Percentiles rank a stretch among this genome's conserved stretches.
These are phyloP conservation scores for Nebria salina DNA, from an alignment of 2,888 invertebrate species.

Conservation along the genomic window DNA sequence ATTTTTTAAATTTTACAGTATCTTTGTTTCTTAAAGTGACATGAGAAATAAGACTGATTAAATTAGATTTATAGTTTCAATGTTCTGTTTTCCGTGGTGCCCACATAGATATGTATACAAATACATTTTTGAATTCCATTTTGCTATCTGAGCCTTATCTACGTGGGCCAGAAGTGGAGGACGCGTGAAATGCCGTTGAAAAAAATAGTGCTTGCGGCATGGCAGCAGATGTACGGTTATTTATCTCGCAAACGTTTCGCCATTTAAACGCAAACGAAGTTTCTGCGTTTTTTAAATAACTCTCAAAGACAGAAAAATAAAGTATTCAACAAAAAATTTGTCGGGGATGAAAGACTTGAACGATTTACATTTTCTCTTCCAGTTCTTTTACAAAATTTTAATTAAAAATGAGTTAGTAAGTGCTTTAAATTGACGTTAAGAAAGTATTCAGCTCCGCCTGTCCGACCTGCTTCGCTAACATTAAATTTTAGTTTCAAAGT, in stretches of 20 bases:
- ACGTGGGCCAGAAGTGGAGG: conserved; percentile 32
- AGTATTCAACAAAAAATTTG: neutral
- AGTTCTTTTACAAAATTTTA: conserved; percentile 31
- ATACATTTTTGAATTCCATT: conserved; percentile 39
- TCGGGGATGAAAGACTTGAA: neutral
- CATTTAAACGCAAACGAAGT: conserved; percentile 31
- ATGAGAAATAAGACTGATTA: conserved; percentile 36
- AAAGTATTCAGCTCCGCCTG: neutral
- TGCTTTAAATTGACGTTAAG: conserved; percentile 25
- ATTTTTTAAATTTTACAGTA: conserved; percentile 39
- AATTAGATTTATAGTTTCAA: conserved; percentile 46
- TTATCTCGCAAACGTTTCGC: conserved; percentile 28
- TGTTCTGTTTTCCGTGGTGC: conserved; percentile 37
- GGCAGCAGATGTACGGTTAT: conserved; percentile 29
- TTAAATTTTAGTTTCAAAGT: conserved; percentile 27
- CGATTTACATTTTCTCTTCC: conserved; percentile 31
- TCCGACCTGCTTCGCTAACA: conserved; percentile 16
- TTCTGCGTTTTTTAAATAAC: conserved; percentile 39
- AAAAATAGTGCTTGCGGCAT: conserved; percentile 39
- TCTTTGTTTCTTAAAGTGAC: conserved; percentile 41
- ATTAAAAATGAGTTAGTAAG: conserved; percentile 29
- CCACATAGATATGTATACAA: conserved; percentile 20
- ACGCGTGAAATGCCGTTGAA: conserved; percentile 18
- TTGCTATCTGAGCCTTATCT: conserved; percentile 42
- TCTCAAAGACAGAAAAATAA: conserved; percentile 17